Base-by-base conservation (phyloP, 2,888 invertebrate genomes). In the Deroplatys truncata region DNA sequence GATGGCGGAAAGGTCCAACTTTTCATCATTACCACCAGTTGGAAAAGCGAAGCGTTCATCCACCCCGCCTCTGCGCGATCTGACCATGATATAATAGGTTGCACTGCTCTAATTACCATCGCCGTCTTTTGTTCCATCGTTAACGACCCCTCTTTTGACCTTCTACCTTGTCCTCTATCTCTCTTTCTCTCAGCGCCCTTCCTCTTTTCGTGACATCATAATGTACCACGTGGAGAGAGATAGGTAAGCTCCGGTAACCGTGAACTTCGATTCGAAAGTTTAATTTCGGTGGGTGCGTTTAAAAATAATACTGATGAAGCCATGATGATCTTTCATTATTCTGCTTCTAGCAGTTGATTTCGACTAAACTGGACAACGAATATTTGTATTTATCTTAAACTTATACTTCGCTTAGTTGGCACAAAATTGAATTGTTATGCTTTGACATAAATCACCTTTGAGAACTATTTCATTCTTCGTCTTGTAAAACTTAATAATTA, bases 61-160 rank as follows among this genome's bases (percentile, higher is more conserved):
- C 56, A 29, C 9, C n/a, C 72, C 86, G 35, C 84, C 31, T 84
- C 15, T 86, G 35, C 31, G 87, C 43, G 49, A 83, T 87, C 35
- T 31, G 43, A 31, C 87, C 87, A 72, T 83, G 87, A 83, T 83
- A 87, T 87, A 87, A 87, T 87, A 87, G 87, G 82, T 31, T 87
- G 35, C 82, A 83, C 87, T 35, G 87, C 83, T 87, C 87, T 87
- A 87, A 87, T 87, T 87, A 87, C 87, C 87, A 87, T 87, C 87
- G n/a, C 83, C 87, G 35, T 82, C 87, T 82, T 87, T 87, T 87
- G 87, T 87, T 87, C 87, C 43, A 87, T 87, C 87, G 87, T 87
- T 87, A 87, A 82, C 87, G 87, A 83, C 83, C 72, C 87, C 87
- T 82, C 87, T 87, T 87, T 87, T 87, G 87, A 87, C 87, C 87